A percentile compares a stretch with the other conserved stretches of the same genome.
These are phyloP conservation scores for Geotria australis DNA, from an alignment of 2,797 vertebrate species.

Conservation along the genomic window DNA sequence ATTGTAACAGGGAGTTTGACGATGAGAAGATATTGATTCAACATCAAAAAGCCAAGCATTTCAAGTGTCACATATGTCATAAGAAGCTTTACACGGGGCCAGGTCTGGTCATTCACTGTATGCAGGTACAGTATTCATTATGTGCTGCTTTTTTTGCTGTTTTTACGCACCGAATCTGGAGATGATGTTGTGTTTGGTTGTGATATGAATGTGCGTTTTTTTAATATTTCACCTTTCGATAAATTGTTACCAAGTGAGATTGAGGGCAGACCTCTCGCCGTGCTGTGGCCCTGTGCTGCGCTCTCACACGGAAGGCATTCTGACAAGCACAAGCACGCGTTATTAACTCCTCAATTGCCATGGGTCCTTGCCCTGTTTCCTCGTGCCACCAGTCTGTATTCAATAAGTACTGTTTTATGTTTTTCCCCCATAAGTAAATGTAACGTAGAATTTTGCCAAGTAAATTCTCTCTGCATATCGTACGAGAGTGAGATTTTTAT, in stretches of 20 bases:
- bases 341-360: too few species aligned
- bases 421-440: neutral
- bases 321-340: too few species aligned
- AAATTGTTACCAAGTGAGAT: too few species aligned
- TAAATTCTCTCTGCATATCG: neutral
- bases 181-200: constrained; percentile 11
- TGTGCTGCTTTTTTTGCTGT: constrained; percentile 24
- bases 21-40: constrained; percentile 98
- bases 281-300: too few species aligned
- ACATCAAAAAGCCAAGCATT: constrained; percentile 96
- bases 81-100: constrained; percentile 93
- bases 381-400: too few species aligned
- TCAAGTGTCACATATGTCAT: constrained; percentile 97
- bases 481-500: neutral
- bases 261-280: too few species aligned
- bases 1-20: constrained; percentile 93
- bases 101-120: constrained; percentile 88
- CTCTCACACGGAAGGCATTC: too few species aligned
- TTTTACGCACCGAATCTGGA: too few species aligned
- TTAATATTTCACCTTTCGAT: neutral
- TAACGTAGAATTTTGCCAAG: neutral
- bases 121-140: constrained; percentile 48
- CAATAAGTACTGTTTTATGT: too few species aligned
- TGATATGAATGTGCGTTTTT: neutral
- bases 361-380: too few species aligned